Evolutionary conservation across 2,888 invertebrate species (phyloP), one percentile per base, ranked within the genome.

Genomic region (Volucella inflata): DNA sequence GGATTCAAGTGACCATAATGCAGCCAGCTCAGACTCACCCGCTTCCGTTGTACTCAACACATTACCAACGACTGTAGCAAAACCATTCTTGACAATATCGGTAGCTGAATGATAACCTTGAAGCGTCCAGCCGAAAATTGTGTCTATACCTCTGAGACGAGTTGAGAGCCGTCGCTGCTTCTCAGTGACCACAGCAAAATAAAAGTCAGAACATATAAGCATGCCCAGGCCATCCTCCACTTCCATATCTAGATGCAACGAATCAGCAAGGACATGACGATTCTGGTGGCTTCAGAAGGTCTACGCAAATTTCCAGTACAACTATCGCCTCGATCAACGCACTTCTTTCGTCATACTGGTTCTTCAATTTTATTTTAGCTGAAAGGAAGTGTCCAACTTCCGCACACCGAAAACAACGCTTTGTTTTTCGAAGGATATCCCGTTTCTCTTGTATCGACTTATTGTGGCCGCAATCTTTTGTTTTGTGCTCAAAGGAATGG

Each of bases 401-500:
- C 9, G 16, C 38, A 12, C 67, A 42, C 0, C 21, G 17, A 51
- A 40, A 67, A 9, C 46, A 62, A 8, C 46, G 44, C 9, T 14
- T 17, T 0, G 14, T 53, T 53, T 40, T 67, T 2, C 51, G 42
- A n/a, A 68, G 30, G 16, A 30, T 30, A 2, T 55, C 21, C 21
- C 30, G 53, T 67, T 67, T 55, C 14, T 55, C 53, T 12, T 53
- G 44, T 30, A 53, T 68, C 4, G 42, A 4, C 44, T 42, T 40
- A 8, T 16, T 57, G 8, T n/a, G 11, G 30, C 55, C 30, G 21
- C 42, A 68, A 12, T 53, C 14, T 44, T 55, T 64, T 10, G 62
- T 46, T 3, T 11, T 10, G 14, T 51, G 51, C 14, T 14, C 14
- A 6, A 42, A n/a, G 42, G 30, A 42, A 42, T 21, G 53, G n/a